Percentiles rank a stretch among this genome's conserved stretches.
phyloP scores from a whole-genome alignment of 2,797 vertebrate species.

The Acrossocheilus fasciatus region DNA sequence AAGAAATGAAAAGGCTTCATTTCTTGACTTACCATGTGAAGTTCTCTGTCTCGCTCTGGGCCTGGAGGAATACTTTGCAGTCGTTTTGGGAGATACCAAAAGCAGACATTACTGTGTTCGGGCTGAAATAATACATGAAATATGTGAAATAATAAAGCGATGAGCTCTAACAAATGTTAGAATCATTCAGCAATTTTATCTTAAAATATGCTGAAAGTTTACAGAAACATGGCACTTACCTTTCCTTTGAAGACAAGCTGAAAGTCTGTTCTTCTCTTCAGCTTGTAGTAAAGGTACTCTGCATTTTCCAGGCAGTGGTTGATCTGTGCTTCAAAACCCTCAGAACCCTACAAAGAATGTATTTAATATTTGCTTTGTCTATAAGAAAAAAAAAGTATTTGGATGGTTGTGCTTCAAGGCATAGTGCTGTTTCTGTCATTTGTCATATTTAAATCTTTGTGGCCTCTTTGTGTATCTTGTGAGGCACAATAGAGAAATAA shows the following conservation, averaged over 20 bases:
- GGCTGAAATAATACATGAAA: constrained; percentile 67
- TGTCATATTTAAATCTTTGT: not conserved
- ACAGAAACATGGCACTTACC: constrained; percentile 61
- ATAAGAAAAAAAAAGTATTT: not conserved
- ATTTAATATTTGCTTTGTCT: not conserved
- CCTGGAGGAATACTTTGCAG: constrained; percentile 67
- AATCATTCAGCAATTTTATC: not conserved
- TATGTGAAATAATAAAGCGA: not conserved
- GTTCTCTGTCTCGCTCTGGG: constrained; percentile 66
- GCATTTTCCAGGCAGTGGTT: constrained; percentile 80
- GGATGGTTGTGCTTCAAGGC: not conserved
- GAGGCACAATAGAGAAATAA: not conserved
- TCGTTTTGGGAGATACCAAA: constrained; percentile 80
- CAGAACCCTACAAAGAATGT: constrained; percentile 69
- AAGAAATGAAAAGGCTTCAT: not conserved
- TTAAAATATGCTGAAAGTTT: not conserved
- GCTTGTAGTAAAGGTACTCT: constrained; percentile 76
- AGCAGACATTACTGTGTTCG: constrained; percentile 79
- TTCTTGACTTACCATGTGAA: constrained; percentile 72
- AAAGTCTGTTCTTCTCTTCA: constrained; percentile 77
- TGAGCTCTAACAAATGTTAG: not conserved
- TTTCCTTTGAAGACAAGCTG: constrained; percentile 76
- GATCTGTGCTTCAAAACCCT: constrained; percentile 77
- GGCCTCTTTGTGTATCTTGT: not conserved
- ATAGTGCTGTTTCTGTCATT: not conserved